Evolutionary conservation across 2,113 vertebrate genomes (phyloP).

Genomic region (Hipposideros armiger): DNA sequence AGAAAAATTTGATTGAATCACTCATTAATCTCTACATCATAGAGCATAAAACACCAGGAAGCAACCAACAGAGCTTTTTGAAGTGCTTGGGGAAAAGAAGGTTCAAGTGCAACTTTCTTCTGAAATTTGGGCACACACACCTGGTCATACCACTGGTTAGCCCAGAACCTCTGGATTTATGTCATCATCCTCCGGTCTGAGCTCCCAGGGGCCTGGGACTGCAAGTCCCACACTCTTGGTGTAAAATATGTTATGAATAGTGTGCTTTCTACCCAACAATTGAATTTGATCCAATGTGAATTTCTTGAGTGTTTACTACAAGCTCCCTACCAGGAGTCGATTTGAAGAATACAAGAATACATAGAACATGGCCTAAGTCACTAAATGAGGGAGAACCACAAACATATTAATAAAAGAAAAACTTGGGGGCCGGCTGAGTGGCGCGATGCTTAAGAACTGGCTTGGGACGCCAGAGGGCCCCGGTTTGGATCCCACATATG

Average conservation of each 20-base stretch:
- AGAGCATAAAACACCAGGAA: slow-evolving; percentile 1
- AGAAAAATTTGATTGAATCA: not conserved
- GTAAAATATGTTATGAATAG: not conserved
- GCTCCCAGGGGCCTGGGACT: not conserved
- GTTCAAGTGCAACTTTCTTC: not conserved
- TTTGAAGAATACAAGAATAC: not conserved
- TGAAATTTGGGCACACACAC: not conserved
- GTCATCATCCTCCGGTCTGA: not conserved
- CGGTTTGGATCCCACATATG: too few relatives aligned
- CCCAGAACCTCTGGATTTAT: not conserved
- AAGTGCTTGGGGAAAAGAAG: not conserved
- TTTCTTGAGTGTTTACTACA: not conserved
- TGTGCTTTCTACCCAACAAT: not conserved
- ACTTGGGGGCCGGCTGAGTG: not conserved
- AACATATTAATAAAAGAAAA: not conserved
- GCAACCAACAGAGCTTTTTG: not conserved
- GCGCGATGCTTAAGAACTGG: too few relatives aligned
- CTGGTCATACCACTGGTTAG: not conserved
- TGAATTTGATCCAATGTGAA: not conserved
- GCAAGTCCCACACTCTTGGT: not conserved
- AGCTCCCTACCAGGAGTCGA: not conserved
- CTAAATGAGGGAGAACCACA: not conserved
- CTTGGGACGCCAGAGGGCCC: too few relatives aligned
- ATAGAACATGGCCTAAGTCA: not conserved
- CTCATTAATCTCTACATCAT: not conserved